Evolutionary conservation across 2,113 vertebrate species (phyloP).

Genomic region (Pogonocichla stellata): DNA sequence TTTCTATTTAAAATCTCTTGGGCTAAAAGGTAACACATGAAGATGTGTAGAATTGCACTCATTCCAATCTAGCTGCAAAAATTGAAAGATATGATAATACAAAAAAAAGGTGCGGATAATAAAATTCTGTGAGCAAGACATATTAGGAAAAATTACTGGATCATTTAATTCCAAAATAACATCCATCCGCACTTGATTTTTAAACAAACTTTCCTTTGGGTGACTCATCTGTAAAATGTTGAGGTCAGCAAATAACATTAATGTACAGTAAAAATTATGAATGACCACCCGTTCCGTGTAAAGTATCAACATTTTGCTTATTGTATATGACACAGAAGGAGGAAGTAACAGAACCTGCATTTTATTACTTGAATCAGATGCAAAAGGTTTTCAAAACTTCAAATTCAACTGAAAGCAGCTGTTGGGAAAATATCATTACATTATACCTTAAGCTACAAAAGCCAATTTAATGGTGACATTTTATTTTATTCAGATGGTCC

Average conservation of each 20-base stretch:
- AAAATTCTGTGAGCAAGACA: background rate
- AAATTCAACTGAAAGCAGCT: slow-evolving; percentile 79
- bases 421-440: slow-evolving; percentile 76
- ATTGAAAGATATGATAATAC: background rate
- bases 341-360: slow-evolving; percentile 75
- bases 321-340: slow-evolving; percentile 65
- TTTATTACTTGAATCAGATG: slow-evolving; percentile 78
- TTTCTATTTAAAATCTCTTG: background rate
- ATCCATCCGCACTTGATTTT: background rate
- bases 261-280: slow-evolving; percentile 38
- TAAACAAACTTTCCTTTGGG: background rate
- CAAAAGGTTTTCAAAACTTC: slow-evolving; percentile 71
- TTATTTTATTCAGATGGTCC: slow-evolving; percentile 82
- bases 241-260: slow-evolving; percentile 50
- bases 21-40: background rate
- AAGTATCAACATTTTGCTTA: slow-evolving; percentile 55
- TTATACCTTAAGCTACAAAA: slow-evolving; percentile 78
- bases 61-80: background rate
- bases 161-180: background rate
- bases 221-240: slow-evolving; percentile 12
- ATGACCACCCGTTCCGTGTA: slow-evolving; percentile 37
- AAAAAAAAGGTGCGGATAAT: background rate
- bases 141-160: background rate
- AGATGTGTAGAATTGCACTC: background rate
- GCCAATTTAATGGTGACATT: slow-evolving; percentile 78